A percentile compares a stretch with the other conserved stretches of the same genome.
Evolutionary conservation across 1,140 invertebrate genomes (phyloP).

Genomic region (Hypothenemus hampei): DNA sequence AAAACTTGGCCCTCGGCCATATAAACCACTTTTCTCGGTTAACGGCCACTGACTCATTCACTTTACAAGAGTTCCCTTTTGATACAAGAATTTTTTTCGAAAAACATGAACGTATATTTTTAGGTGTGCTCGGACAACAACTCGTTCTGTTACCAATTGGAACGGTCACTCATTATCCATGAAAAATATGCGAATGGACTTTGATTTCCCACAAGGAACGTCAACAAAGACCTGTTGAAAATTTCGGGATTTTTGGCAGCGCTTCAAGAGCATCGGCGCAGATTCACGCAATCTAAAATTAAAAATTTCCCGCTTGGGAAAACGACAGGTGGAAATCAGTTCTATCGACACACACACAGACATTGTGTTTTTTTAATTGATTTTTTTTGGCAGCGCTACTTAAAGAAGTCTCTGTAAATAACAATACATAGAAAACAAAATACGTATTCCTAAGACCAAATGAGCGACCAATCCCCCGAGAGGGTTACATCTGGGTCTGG

Average conservation of each 20-base stretch:
- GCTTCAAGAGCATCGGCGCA: slow-evolving; percentile 8
- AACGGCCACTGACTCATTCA: slow-evolving; percentile 27
- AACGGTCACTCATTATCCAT: no score
- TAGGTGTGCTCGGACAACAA: no score
- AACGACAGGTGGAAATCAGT: slow-evolving; percentile 11
- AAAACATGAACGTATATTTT: neutral
- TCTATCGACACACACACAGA: neutral
- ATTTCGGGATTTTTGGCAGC: slow-evolving; percentile 22
- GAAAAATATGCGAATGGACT: neutral
- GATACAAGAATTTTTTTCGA: neutral
- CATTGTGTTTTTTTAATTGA: no score
- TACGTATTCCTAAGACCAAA: no score
- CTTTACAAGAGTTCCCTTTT: slow-evolving; percentile 14
- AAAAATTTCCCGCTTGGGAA: neutral
- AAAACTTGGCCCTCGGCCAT: slow-evolving; percentile 19
- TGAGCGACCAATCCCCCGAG: slow-evolving; percentile 23
- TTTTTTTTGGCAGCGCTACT: no score
- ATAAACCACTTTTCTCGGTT: slow-evolving; percentile 25
- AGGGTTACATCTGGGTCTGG: slow-evolving; percentile 29
- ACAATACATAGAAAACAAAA: no score
- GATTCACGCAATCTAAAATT: neutral
- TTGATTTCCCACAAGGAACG: slow-evolving; percentile 2
- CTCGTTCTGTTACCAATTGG: no score
- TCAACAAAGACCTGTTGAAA: slow-evolving; percentile 29
- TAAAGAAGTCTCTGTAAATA: no score